Conservation (phyloP, 2,113 vertebrate genomes). For the Urocitellus parryii region DNA sequence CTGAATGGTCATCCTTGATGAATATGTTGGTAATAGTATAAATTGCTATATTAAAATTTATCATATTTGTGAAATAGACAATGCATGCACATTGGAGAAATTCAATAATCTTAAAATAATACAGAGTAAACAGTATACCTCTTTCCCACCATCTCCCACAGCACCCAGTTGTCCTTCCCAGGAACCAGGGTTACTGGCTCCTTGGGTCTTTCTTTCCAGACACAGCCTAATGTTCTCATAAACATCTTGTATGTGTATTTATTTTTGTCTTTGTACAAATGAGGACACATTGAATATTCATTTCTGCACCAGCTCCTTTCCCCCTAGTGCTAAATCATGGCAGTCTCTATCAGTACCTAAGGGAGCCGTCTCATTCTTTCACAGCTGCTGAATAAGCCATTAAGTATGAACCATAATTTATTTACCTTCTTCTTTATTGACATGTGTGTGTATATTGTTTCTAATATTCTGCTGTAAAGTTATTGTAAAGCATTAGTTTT, state of each 20-base stretch:
- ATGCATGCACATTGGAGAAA: neutral
- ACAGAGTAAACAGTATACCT: neutral
- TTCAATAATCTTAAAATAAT: neutral
- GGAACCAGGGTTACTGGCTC: neutral
- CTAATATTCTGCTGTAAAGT: slow-evolving; percentile 37
- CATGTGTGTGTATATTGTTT: neutral
- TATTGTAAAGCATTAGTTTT: slow-evolving; percentile 24
- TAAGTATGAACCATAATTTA: slow-evolving; percentile 51
- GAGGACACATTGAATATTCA: neutral
- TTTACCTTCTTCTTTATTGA: slow-evolving; percentile 39
- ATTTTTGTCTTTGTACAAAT: slow-evolving; percentile 24
- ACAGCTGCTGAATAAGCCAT: slow-evolving; percentile 52
- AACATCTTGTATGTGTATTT: slow-evolving; percentile 29
- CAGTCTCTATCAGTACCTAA: neutral
- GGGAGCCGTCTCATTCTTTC: slow-evolving; percentile 22
- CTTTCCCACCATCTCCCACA: rapidly evolving
- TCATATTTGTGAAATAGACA: neutral
- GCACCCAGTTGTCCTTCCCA: neutral
- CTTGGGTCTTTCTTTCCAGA: neutral
- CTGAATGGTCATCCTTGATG: neutral
- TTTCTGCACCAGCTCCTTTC: neutral
- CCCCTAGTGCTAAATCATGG: neutral
- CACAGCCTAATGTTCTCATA: neutral
- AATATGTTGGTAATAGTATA: neutral
- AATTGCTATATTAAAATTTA: neutral